Conservation (phyloP, 2,888 invertebrate genomes). For the Clostera curtula region DNA sequence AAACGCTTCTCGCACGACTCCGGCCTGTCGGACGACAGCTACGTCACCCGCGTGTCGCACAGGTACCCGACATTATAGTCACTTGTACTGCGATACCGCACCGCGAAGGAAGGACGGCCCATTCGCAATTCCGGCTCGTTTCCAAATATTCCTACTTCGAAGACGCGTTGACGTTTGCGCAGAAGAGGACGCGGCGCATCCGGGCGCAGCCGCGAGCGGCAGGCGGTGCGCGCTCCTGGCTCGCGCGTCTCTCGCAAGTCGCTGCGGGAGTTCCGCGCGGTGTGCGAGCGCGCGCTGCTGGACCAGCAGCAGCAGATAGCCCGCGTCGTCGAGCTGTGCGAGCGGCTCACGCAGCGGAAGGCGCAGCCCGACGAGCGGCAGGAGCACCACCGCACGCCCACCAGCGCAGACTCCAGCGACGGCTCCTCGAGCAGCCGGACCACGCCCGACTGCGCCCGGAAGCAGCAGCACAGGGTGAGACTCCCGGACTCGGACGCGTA, state of each 20-base stretch:
- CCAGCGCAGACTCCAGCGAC: constrained; percentile 29
- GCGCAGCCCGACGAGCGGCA: constrained; percentile 3
- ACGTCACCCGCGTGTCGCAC: constrained; percentile 26
- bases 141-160: too few species aligned
- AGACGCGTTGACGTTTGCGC: too few species aligned
- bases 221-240: constrained; percentile 8
- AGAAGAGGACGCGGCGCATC: too few species aligned
- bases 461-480: constrained; percentile 32
- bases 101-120: neutral
- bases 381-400: constrained; percentile 2
- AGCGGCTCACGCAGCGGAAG: constrained; percentile 34
- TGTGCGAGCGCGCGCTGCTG: constrained; percentile 43
- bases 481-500: too few species aligned
- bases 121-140: too few species aligned
- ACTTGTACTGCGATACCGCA: constrained; percentile 1
- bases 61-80: constrained; percentile 21
- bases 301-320: constrained; percentile 51
- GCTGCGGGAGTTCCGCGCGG: constrained; percentile 39
- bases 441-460: constrained; percentile 22
- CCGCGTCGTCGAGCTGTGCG: constrained; percentile 49
- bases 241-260: constrained; percentile 28
- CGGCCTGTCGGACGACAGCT: constrained; percentile 53
- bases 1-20: constrained; percentile 58
- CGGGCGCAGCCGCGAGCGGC: constrained; percentile 8
- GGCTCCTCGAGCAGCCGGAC: constrained; percentile 35